A percentile compares a stretch with the other conserved stretches of the same genome.
phyloP scores from a whole-genome alignment of 1,140 invertebrate genomes.

The Apis florea region DNA sequence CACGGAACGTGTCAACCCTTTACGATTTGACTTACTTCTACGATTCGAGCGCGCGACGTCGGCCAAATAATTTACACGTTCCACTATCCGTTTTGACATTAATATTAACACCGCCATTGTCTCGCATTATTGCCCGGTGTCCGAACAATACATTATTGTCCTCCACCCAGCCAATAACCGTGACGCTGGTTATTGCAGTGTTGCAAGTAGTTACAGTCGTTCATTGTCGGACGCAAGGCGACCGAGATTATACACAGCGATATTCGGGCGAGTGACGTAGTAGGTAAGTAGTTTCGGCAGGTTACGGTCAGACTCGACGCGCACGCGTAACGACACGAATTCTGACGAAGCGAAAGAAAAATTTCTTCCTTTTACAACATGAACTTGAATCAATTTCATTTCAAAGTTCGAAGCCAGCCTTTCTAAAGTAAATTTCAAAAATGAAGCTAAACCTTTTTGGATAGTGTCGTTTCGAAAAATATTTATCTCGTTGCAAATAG shows the following conservation, averaged over 20 bases:
- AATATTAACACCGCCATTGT: neutral
- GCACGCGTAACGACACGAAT: neutral
- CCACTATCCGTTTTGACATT: neutral
- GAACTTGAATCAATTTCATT: no score
- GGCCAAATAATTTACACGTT: neutral
- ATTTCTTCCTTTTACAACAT: no score
- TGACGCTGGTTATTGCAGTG: neutral
- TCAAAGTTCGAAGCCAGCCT: no score
- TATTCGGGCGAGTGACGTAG: neutral
- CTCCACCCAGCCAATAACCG: neutral
- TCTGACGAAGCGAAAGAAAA: no score
- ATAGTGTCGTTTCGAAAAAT: no score
- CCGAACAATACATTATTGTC: constrained; percentile 8
- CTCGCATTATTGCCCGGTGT: neutral
- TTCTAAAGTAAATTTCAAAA: no score
- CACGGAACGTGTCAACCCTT: neutral
- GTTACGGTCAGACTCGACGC: neutral
- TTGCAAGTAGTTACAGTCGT: constrained; percentile 21
- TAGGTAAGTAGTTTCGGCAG: neutral
- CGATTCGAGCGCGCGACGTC: neutral
- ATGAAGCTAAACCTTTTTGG: no score
- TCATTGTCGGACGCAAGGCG: constrained; percentile 10
- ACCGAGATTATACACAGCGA: neutral
- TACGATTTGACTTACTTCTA: neutral
- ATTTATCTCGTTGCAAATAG: no score